Base-by-base conservation (phyloP, 2,797 vertebrate genomes). In the Girardinus metallicus region DNA sequence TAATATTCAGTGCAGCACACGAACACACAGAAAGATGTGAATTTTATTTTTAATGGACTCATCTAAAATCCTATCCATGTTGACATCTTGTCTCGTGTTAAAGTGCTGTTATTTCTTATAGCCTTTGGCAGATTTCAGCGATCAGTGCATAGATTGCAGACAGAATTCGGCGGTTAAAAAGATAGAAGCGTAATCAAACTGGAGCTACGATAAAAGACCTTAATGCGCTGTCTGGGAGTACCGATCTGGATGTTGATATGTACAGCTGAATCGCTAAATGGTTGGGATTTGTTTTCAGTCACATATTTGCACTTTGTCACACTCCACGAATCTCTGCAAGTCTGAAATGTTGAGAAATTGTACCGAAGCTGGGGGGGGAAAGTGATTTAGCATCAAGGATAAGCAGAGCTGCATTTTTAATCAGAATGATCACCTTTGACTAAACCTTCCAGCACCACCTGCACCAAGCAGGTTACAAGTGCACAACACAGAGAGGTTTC, bases 71-170 rank as follows among this genome's bases (percentile, higher is more conserved):
- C 16, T 36, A 66, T 86, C 80, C 73, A 60, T 81, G 41, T 49
- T 80, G 74, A 72, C 74, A 86, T 86, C 68, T 83, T 83, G 79
- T 83, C 79, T 82, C 64, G 62, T 64, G 76, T 85, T 77, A 60
- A 84, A 81, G 71, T 75, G 75, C 77, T 80, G 44, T 36, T 51
- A 77, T 73, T 76, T 82, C 68, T 60, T 79, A 47, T 36, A 73
- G 51, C 39, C 46, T 77, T 55, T 80, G 74, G 80, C 64, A 78
- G 75, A 83, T 47, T 88, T 82, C 75, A 77, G 43, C 80, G 72
- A 91, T 89, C 76, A 83, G 74, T 46, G 44, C 31, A 68, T 16
- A 23, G 57, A 84, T 70, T 75, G 43, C 73, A 57, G 51, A 81
- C 86, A 87, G 55, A 75, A 62, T 73, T n/a, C 36, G 11, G 51